Base-by-base conservation (phyloP, 2,888 invertebrate species). In the Lissonota sp. region DNA sequence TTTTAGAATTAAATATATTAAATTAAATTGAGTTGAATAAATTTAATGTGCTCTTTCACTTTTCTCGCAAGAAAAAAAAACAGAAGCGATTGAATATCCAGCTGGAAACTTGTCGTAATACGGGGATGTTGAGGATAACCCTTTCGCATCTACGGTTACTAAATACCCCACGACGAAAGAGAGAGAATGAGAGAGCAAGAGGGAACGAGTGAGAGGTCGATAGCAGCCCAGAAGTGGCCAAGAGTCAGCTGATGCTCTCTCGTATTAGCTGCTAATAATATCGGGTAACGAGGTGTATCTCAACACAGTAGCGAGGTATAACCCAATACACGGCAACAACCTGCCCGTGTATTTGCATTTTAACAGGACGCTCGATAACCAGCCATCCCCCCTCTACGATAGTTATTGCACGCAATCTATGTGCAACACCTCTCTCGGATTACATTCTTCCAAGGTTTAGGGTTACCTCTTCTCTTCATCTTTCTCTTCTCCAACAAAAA, bases 231-330 rank as follows among this genome's bases (percentile, higher is more conserved):
- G 5, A 2, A 14, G 5, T 1, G 62, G 14, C 63, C 16, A 53
- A 63, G 62, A 49, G 46, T 6, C 37, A 67, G 74, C 62, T 77
- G 66, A 78, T 74, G 82, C 74, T 74, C 26, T 26, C 79, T 77
- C 69, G 85, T 85, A 87, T 89, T 86, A 89, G 83, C 82, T 70
- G 83, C 84, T 88, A 88, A 89, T 88, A 89, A 88, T 89, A 89
- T 89, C 87, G 79, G 80, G 86, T 88, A 86, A 88, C 89, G 84
- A 84, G 84, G 80, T 79, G 46, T 77, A 66, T 82, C 78, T 79
- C 71, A 76, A 76, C 71, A 86, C 85, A 71, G 87, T 85, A 88
- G 87, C 86, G 70, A 60, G 53, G 6, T 78, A 46, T 71, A 26
- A 71, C 72, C 72, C 37, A 55, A 66, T 58, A 80, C 79, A 75